A percentile compares a stretch with the other conserved stretches of the same genome.
These are phyloP conservation scores for Notothenia rossii DNA, from an alignment of 2,113 vertebrate genomes.

Conservation along the genomic window DNA sequence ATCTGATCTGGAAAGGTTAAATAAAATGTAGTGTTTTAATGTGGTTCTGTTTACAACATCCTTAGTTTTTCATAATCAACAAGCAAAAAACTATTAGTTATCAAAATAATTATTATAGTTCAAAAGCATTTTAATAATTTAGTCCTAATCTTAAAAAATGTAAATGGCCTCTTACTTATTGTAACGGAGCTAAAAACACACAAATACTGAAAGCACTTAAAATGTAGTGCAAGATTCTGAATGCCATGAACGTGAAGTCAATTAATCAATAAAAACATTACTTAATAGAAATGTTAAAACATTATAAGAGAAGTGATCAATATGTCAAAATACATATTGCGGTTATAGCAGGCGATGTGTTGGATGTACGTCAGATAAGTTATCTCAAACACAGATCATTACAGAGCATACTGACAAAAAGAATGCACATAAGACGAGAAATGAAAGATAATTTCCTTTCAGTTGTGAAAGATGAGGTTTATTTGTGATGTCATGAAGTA, in stretches of 20 bases:
- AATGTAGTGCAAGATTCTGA: too few relatives aligned
- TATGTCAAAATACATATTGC: neutral
- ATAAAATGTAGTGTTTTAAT: too few relatives aligned
- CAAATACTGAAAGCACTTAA: neutral
- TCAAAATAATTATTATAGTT: too few relatives aligned
- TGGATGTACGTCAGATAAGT: neutral
- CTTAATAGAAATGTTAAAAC: neutral
- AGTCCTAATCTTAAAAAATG: neutral
- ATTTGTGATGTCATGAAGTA: neutral
- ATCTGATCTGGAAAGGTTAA: too few relatives aligned
- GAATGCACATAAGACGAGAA: neutral
- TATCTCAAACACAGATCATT: neutral
- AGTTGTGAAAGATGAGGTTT: neutral
- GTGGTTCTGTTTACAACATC: neutral
- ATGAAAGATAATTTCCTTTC: neutral
- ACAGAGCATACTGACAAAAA: neutral
- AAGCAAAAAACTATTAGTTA: too few relatives aligned
- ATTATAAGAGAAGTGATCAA: neutral
- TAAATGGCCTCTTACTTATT: too few relatives aligned
- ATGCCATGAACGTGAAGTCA: too few relatives aligned
- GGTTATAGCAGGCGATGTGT: neutral
- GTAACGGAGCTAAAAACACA: neutral
- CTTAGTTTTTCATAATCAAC: neutral
- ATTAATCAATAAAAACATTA: too few relatives aligned
- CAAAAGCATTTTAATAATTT: neutral